Base-by-base conservation (phyloP, 2,113 vertebrate species). In the Thryonomys swinderianus region DNA sequence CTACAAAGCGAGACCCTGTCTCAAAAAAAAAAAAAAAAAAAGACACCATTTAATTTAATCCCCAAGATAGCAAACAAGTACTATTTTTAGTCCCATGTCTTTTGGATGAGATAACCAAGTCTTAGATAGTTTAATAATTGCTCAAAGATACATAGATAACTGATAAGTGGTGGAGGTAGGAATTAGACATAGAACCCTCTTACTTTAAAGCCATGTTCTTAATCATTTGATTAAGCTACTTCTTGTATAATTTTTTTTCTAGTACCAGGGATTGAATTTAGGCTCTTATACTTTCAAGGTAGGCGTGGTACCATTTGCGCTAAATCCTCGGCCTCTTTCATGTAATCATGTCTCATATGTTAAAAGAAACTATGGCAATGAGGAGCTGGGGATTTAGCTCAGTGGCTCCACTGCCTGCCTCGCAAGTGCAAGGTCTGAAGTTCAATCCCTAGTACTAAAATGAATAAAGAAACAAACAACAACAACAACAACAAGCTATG, bases 81-180 rank as follows among this genome's bases (percentile, higher is more conserved):
- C 34, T 57, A 62, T 37, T 85, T 85, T n/a, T 89, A 27, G n/a
- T n/a, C 82, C 74, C n/a, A 4, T 34, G 34, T 62, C 91, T 93
- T 89, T 87, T 34, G 90, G 67, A 53, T 48, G n/a, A 91, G 32
- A 37, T 83, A 82, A 86, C 37, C 21, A 76, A 85, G 45, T 82
- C 88, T 95, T 86, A 94, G 61, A 88, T 81, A 91, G 45, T 90
- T 90, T 93, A 92, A 94, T 96, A 34, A 93, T 71, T 94, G 78
- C 27, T 88, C 61, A 91, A 61, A 80, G 25, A 78, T 88, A 78
- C 66, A 85, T 0, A 90, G 40, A 30, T 90, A 62, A 67, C 30
- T 90, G 37, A 42, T 69, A 93, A 62, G 16, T 94, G 34, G 62
- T 74, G 6, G 57, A 57, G 6, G 81, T 57, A 93, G 37, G 79